phyloP scores from a whole-genome alignment of 2,113 vertebrate genomes.

The Myiopsitta monachus region DNA sequence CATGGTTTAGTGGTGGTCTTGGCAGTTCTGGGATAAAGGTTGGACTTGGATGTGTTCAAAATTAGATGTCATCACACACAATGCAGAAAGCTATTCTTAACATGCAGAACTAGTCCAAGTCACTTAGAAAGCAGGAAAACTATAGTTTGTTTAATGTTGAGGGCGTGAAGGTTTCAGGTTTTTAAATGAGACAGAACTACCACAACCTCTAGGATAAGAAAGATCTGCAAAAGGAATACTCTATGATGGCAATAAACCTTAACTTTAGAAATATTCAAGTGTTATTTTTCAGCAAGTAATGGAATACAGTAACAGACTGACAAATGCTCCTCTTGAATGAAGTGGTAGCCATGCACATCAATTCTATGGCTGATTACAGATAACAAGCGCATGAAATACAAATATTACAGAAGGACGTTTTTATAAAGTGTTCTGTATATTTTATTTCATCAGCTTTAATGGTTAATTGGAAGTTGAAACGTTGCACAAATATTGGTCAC shows the following conservation, averaged over 20 bases:
- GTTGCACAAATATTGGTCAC: neutral
- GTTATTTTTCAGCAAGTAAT: neutral
- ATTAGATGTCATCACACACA: neutral
- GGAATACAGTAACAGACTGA: neutral
- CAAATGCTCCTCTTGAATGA: neutral
- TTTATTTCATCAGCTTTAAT: neutral
- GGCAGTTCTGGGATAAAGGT: neutral
- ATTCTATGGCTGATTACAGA: neutral
- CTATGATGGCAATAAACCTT: neutral
- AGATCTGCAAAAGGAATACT: accelerated
- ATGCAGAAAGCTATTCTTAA: neutral
- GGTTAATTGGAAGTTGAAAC: neutral
- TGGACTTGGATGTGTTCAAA: neutral
- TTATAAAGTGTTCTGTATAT: neutral
- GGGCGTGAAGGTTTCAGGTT: neutral
- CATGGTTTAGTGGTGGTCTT: neutral
- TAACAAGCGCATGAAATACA: neutral
- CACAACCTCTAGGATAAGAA: neutral
- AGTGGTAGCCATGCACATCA: neutral
- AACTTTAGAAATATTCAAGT: neutral
- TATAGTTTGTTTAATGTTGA: neutral
- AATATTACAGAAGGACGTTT: too few species aligned
- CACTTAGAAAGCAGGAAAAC: neutral
- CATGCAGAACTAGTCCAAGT: neutral
- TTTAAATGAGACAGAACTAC: neutral